These are phyloP conservation scores for Salvelinus alpinus DNA, from an alignment of 2,113 vertebrate species.

Conservation along the genomic window DNA sequence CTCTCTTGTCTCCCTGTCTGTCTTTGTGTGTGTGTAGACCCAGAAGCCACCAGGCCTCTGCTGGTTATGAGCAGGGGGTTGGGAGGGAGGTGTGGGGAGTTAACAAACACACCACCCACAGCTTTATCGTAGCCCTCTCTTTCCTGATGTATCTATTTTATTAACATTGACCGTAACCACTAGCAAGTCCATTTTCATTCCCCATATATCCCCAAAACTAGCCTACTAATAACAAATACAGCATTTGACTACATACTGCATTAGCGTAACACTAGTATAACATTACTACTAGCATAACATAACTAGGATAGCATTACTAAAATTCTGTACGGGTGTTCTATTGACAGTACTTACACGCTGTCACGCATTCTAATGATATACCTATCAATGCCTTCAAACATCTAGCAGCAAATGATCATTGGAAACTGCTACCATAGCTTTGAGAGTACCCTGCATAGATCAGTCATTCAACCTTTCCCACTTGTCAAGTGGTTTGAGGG, in stretches of 20 bases:
- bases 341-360: neutral
- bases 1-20: too few relatives aligned
- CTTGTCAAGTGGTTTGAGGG: neutral
- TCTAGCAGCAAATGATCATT: too few relatives aligned
- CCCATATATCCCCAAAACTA: neutral
- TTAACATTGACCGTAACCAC: neutral
- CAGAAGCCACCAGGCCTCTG: neutral
- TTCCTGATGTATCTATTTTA: neutral
- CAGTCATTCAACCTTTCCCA: neutral
- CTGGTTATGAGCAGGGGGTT: neutral
- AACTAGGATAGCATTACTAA: too few relatives aligned
- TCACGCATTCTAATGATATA: neutral
- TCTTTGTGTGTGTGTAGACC: neutral
- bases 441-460: neutral
- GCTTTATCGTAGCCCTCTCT: neutral
- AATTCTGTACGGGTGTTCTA: neutral
- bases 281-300: too few relatives aligned
- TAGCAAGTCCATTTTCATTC: neutral
- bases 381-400: too few relatives aligned
- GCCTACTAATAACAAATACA: neutral
- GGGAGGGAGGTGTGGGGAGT: neutral
- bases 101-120: neutral
- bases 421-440: neutral
- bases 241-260: neutral
- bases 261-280: neutral